A percentile compares a stretch with the other conserved stretches of the same genome.
phyloP scores from a whole-genome alignment of 1,140 invertebrate genomes.

The Galleria mellonella region DNA sequence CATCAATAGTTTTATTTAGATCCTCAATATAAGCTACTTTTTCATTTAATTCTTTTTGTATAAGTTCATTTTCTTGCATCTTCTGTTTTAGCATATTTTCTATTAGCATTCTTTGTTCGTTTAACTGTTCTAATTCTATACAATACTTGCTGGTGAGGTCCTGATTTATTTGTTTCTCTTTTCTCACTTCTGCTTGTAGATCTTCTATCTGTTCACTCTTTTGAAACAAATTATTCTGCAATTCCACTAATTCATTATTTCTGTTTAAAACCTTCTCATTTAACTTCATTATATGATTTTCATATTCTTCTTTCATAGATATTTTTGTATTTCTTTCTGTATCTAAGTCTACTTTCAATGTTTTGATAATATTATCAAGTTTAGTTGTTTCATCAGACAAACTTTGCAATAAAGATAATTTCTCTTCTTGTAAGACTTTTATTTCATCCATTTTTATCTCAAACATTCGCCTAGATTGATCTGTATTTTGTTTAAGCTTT shows the following conservation, averaged over 20 bases:
- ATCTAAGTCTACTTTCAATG: slow-evolving; percentile 39
- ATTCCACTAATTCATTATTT: slow-evolving; percentile 60
- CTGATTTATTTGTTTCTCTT: slow-evolving; percentile 40
- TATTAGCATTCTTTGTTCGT: slow-evolving; percentile 19
- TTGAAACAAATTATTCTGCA: slow-evolving; percentile 54
- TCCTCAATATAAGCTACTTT: slow-evolving; percentile 21
- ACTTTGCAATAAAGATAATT: slow-evolving; percentile 43
- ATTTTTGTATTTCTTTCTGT: slow-evolving; percentile 35
- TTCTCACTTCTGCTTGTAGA: slow-evolving; percentile 36
- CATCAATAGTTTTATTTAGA: slow-evolving; percentile 16
- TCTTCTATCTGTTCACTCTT: slow-evolving; percentile 53
- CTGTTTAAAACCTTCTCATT: slow-evolving; percentile 60
- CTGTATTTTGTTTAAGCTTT: slow-evolving; percentile 35
- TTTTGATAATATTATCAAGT: slow-evolving; percentile 38
- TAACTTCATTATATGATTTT: slow-evolving; percentile 53
- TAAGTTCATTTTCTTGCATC: slow-evolving; percentile 25
- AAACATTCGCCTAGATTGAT: slow-evolving; percentile 34
- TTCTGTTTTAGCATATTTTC: slow-evolving; percentile 30
- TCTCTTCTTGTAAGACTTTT: slow-evolving; percentile 53
- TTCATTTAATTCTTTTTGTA: slow-evolving; percentile 28
- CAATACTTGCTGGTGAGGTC: slow-evolving; percentile 34
- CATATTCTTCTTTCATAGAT: slow-evolving; percentile 53
- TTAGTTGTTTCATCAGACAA: slow-evolving; percentile 46
- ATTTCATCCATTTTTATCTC: slow-evolving; percentile 51
- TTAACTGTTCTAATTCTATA: slow-evolving; percentile 30